Base-by-base conservation (phyloP, 1,140 invertebrate species). In the Copidosoma floridanum region DNA sequence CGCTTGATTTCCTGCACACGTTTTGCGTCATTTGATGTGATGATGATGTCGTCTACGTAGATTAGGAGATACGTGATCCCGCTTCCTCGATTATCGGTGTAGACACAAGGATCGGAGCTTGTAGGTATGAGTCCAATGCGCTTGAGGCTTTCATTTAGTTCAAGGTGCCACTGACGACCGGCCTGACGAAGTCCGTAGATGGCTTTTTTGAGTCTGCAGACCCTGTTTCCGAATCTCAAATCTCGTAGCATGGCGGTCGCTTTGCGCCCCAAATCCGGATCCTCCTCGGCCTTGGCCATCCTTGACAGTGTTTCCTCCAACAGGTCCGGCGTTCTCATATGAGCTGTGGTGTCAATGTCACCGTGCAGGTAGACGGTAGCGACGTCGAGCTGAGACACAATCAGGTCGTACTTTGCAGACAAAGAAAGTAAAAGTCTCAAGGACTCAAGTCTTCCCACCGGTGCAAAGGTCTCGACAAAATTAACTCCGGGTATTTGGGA, bases 391-490 rank as follows among this genome's bases (percentile, higher is more conserved):
- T 63, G 56, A 2, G 14, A 35, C 8, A 61, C 57, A 3, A 32
- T 29, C 63, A 65, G 57, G 1, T 18, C 16, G 6, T 57, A 20
- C 18, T 6, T 14, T 0, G 43, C 50, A 8, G 58, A 57, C 6
- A 65, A 20, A 1, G 53, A 50, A 2, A 35, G n/a, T 23, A 61
- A 21, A 0, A 61, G 6, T 8, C 63, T 21, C 2, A 65, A 61
- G 2, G 62, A 61, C 1, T 23, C 18, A 1, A 64, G 38, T 35
- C 64, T 35, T 7, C 50, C 66, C 7, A 67, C 65, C 3, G 65
- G 59, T 14, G 63, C 63, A 60, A 63, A 70, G 1, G 65, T 65
- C 12, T 71, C 66, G 6, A 58, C 26, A 40, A 61, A 70, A 38
- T 71, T 64, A 4, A 68, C 57, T 1, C 65, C 66, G 23, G 52